A percentile compares a stretch with the other conserved stretches of the same genome.
These are phyloP conservation scores for Fragum fragum DNA, from an alignment of 2,888 invertebrate species.

Conservation along the genomic window DNA sequence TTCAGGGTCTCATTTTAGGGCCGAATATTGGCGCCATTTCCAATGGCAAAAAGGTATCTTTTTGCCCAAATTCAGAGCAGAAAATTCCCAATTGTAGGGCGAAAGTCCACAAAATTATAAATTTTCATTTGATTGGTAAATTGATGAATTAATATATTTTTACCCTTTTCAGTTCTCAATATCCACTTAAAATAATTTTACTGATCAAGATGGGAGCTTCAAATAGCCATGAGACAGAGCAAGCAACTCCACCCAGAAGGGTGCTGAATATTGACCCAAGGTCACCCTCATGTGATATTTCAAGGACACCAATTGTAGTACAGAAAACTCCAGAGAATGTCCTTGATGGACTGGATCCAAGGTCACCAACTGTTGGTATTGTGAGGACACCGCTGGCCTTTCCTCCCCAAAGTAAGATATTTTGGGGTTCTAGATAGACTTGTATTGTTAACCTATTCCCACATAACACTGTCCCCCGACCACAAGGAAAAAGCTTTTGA, in stretches of 20 bases:
- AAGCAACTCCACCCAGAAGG: conserved; percentile 67
- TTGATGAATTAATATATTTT: too few relatives aligned
- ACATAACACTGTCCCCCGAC: neutral
- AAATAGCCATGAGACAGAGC: conserved; percentile 47
- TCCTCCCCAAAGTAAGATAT: conserved; percentile 7
- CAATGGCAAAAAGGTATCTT: too few relatives aligned
- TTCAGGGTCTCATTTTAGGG: too few relatives aligned
- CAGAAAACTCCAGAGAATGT: conserved; percentile 73
- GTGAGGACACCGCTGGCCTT: conserved; percentile 54
- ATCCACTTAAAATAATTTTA: too few relatives aligned
- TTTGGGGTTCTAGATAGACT: too few relatives aligned
- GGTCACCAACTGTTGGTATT: conserved; percentile 66
- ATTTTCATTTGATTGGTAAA: too few relatives aligned
- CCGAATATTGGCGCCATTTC: too few relatives aligned
- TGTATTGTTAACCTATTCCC: neutral
- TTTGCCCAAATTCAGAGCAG: too few relatives aligned
- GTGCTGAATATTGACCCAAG: conserved; percentile 74
- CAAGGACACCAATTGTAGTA: conserved; percentile 79
- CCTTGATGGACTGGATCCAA: conserved; percentile 55
- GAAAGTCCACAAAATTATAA: too few relatives aligned
- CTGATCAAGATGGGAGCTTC: conserved; percentile 61
- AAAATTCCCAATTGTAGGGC: too few relatives aligned
- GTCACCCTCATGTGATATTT: conserved; percentile 76
- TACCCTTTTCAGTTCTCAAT: too few relatives aligned
- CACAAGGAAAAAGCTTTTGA: neutral